These are phyloP conservation scores for Tethya wilhelma DNA, from an alignment of 37 sponge, comb jelly and placozoan species.

Conservation along the genomic window DNA sequence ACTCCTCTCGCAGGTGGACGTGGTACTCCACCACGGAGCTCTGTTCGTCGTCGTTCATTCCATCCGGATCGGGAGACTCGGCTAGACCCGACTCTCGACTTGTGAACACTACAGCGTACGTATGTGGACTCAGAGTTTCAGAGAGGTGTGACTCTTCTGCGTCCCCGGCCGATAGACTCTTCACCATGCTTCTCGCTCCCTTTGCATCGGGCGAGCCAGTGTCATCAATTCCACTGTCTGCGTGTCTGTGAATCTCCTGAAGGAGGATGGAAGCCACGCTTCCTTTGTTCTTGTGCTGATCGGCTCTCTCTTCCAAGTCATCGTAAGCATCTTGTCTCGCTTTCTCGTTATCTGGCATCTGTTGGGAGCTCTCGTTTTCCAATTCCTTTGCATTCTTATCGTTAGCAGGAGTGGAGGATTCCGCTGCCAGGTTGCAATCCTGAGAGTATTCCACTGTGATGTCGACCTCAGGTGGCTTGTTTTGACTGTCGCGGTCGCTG, in stretches of 20 bases:
- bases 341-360: too few relatives aligned
- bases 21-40: not conserved
- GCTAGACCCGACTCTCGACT: constrained; percentile 36
- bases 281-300: too few relatives aligned
- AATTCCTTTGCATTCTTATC: too few relatives aligned
- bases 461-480: too few relatives aligned
- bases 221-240: constrained; percentile 49
- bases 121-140: not conserved
- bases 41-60: not conserved
- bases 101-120: not conserved
- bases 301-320: not conserved
- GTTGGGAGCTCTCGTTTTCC: too few relatives aligned
- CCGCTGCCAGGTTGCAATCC: not conserved
- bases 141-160: not conserved
- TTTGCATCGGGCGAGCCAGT: not conserved
- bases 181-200: not conserved
- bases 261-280: too few relatives aligned
- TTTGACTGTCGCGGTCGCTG: too few relatives aligned
- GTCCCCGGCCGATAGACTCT: constrained; percentile 1
- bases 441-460: too few relatives aligned
- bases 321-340: too few relatives aligned
- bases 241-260: too few relatives aligned
- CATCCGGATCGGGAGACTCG: constrained; percentile 38
- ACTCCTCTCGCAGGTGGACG: not conserved
- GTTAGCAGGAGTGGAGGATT: not conserved